Evolutionary conservation across 2,888 invertebrate species (phyloP), one percentile per base, ranked within the genome.

Genomic region (Sipha maydis): DNA sequence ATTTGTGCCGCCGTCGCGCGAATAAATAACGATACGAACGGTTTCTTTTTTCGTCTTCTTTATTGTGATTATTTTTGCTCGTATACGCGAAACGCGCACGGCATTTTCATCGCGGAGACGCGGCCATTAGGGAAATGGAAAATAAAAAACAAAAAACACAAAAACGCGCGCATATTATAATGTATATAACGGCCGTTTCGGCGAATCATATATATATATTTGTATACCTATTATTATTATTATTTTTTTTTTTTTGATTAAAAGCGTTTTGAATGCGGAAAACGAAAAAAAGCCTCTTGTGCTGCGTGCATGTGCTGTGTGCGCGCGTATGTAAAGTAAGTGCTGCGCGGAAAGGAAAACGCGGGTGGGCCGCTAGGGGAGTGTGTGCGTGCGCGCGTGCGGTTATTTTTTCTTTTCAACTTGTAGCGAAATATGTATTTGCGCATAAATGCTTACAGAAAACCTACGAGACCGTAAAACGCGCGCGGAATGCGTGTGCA

Each of bases 161-260:
- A 28, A 14, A 67, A n/a, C 17, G 28, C 34, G n/a, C 11, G 25
- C 25, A 34, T 14, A 75, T 7, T 34, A 25, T 38, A 41, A 75
- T 0, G 38, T 75, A 34, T 19, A 75, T 19, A 5, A 38, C 38
- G 38, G 34, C 17, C 75, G 17, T 38, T 38, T 31, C n/a, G 38
- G 75, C 17, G 75, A 25, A 69, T 28, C 1, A 21, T 21, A 56
- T 56, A 21, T 56, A 56, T 21, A 21, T 56, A 28, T 69, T 28
- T n/a, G 28, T 11, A n/a, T 69, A 69, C 9, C 17, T 61, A 71
- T 82, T 83, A 83, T 83, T 83, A 83, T 82, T 67, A 67, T n/a
- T n/a, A n/a, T n/a, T n/a, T n/a, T n/a, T n/a, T n/a, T n/a, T n/a
- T 69, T 69, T 83, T 71, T 71, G 73, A 84, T 75, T 76, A 84